Percentiles rank a stretch among this genome's conserved stretches.
phyloP scores from a whole-genome alignment of 1,140 invertebrate genomes.

The Venturia canescens region DNA sequence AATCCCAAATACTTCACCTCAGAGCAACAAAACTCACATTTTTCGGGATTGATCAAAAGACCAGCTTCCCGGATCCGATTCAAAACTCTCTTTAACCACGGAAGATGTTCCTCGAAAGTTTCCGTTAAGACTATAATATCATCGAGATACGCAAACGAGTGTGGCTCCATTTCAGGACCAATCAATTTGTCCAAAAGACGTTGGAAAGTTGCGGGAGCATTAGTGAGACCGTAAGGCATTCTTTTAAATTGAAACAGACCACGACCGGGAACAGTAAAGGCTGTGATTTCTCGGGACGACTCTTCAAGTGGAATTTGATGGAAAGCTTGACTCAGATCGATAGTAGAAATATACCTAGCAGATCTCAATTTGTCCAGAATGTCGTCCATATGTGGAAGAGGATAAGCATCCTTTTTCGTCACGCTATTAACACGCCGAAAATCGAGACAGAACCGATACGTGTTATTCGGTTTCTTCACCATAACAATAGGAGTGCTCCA shows the following conservation, averaged over 20 bases:
- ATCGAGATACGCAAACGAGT: slow-evolving; percentile 35
- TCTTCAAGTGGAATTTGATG: not conserved
- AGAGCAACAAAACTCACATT: too few relatives aligned
- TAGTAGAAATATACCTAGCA: slow-evolving; percentile 9
- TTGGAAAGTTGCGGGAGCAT: slow-evolving; percentile 20
- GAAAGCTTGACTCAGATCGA: slow-evolving; percentile 28
- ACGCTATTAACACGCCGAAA: slow-evolving; percentile 11
- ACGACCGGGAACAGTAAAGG: slow-evolving; percentile 12
- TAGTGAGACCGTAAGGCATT: slow-evolving; percentile 33
- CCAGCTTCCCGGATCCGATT: slow-evolving; percentile 42
- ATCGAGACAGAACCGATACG: slow-evolving; percentile 28
- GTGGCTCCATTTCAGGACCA: not conserved
- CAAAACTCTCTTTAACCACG: slow-evolving; percentile 51
- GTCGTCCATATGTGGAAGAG: slow-evolving; percentile 21
- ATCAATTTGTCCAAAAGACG: too few relatives aligned
- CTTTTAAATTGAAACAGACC: slow-evolving; percentile 16
- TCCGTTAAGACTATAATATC: slow-evolving; percentile 26
- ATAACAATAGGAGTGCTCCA: slow-evolving; percentile 71
- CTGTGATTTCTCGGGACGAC: slow-evolving; percentile 1
- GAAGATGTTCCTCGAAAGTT: too few relatives aligned
- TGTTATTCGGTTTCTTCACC: slow-evolving; percentile 45
- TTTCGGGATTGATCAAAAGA: too few relatives aligned
- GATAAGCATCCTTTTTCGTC: slow-evolving; percentile 39
- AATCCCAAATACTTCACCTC: too few relatives aligned
- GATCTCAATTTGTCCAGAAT: slow-evolving; percentile 7